Conservation (phyloP, 2,797 vertebrate genomes). For the Moxostoma hubbsi region DNA sequence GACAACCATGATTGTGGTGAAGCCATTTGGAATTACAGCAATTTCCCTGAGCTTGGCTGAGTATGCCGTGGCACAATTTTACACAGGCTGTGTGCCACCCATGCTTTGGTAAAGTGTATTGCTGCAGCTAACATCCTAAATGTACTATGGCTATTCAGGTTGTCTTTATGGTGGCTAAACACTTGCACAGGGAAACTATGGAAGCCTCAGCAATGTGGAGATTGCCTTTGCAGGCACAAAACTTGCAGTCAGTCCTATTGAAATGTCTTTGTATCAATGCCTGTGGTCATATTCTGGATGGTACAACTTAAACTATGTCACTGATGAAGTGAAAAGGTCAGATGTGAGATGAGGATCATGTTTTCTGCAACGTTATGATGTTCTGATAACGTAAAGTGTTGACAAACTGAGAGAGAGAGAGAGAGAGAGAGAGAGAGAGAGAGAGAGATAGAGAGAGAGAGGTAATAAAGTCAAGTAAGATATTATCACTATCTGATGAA, state of each 20-base stretch:
- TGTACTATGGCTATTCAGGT: constrained; percentile 76
- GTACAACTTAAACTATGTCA: constrained; percentile 82
- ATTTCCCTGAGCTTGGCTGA: constrained; percentile 77
- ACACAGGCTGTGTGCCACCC: constrained; percentile 72
- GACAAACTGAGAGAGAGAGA: background rate
- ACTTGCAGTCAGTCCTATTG: constrained; percentile 65
- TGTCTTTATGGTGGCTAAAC: constrained; percentile 79
- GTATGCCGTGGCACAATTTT: constrained; percentile 77
- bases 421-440: background rate
- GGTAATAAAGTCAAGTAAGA: background rate
- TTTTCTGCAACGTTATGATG: background rate
- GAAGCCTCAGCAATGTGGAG: constrained; percentile 66
- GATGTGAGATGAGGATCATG: constrained; percentile 72
- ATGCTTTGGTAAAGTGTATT: constrained; percentile 68
- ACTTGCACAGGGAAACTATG: constrained; percentile 64
- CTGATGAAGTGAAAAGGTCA: constrained; percentile 83
- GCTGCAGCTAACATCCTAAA: constrained; percentile 79
- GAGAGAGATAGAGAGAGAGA: background rate
- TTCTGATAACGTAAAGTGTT: background rate
- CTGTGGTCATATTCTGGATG: constrained; percentile 85
- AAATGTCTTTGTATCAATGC: constrained; percentile 82
- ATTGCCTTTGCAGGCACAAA: constrained; percentile 77
- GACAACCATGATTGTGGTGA: constrained; percentile 76
- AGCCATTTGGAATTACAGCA: constrained; percentile 72
- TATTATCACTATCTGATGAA: background rate